Percentiles rank a stretch among this genome's conserved stretches.
Evolutionary conservation across 2,888 invertebrate genomes (phyloP).

Genomic region (Pilophorus perplexus): DNA sequence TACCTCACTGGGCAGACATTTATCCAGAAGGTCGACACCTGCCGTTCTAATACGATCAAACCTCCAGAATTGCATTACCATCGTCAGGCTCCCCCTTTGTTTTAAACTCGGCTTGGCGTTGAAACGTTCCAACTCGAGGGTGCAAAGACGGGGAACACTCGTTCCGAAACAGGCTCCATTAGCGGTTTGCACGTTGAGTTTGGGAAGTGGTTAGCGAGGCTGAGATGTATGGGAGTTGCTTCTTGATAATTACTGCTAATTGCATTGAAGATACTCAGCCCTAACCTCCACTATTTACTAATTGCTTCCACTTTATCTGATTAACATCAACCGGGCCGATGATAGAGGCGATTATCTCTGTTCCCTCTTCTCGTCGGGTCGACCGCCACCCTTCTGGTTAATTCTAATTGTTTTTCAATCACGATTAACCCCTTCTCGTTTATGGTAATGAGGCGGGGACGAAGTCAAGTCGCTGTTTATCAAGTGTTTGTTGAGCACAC

Average conservation of each 20-base stretch:
- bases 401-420: too few relatives aligned
- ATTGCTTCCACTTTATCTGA: constrained; percentile 41
- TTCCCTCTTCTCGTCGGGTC: background rate
- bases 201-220: constrained; percentile 30
- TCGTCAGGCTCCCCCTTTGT: too few relatives aligned
- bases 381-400: background rate
- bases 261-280: constrained; percentile 38
- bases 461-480: too few relatives aligned
- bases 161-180: constrained; percentile 32
- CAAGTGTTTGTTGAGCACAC: too few relatives aligned
- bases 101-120: too few relatives aligned
- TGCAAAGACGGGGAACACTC: constrained; percentile 23
- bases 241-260: constrained; percentile 39
- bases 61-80: too few relatives aligned
- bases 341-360: constrained; percentile 38
- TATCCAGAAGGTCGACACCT: too few relatives aligned
- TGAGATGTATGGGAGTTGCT: constrained; percentile 39
- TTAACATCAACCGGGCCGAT: constrained; percentile 34
- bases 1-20: too few relatives aligned
- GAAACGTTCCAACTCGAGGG: too few relatives aligned
- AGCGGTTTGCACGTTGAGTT: constrained; percentile 37
- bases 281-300: constrained; percentile 34
- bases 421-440: too few relatives aligned
- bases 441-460: too few relatives aligned
- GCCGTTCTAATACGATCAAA: too few relatives aligned